Evolutionary conservation across 1,140 invertebrate genomes (phyloP), one percentile per base, ranked within the genome.

Genomic region (Eciton burchellii): DNA sequence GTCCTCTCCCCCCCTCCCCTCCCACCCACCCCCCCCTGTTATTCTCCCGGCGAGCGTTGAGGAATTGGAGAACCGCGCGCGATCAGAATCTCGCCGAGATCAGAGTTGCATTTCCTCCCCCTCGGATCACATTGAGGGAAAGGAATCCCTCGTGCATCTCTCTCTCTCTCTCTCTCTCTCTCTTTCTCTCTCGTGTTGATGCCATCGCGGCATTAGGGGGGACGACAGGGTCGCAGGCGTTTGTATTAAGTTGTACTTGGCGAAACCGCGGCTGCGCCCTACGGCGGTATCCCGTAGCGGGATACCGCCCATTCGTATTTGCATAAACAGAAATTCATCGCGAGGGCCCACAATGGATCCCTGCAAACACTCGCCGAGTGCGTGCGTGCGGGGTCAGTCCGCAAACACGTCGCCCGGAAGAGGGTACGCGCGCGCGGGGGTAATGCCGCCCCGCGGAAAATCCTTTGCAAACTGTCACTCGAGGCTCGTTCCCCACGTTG

Each of bases 271-370:
- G 26, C 24, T 14, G 4, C 52, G 35, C 12, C 16, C 35, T 54
- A 70, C 49, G 47, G 52, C 35, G 52, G 62, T 84, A 56, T 54
- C 82, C 52, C 52, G 16, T n/a, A n/a, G n/a, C 70, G 29, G 52
- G n/a, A 65, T 47, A 5, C 74, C 35, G n/a, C n/a, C n/a, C n/a
- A n/a, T n/a, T n/a, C n/a, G 41, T 84, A 88, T 88, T 88, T 87
- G 77, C 85, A 74, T 88, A 88, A 63, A 79, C 66, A 83, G 83
- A 88, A 87, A 84, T 87, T 84, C 85, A 84, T 84, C 84, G 81
- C 59, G 16, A 85, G 84, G 84, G 60, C 62, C 71, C 83, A 43
- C 85, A 59, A 71, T 83, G 74, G 83, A 68, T 60, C 81, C 70
- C 63, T 76, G 62, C 86, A 85, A 88, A 88, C 79, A 88, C 26